Conservation (phyloP, 92 coral and sea anemone species). For the Epizoanthus rinbou region DNA sequence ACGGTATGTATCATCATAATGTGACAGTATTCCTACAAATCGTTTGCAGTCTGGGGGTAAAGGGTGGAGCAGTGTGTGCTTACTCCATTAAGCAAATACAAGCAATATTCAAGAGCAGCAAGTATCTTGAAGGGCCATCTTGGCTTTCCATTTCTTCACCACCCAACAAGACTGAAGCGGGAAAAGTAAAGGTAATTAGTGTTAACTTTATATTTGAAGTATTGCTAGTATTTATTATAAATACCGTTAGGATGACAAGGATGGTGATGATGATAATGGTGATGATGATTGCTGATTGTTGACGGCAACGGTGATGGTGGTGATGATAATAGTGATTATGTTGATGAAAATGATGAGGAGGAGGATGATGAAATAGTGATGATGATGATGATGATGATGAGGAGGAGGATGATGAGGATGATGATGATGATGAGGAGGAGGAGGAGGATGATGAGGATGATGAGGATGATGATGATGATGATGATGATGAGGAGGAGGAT, state of each 20-base stretch:
- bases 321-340: too few species aligned
- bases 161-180: not conserved
- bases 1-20: too few species aligned
- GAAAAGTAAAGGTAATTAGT: slow-evolving; percentile 15
- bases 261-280: not conserved
- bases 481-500: too few species aligned
- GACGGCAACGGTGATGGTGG: too few species aligned
- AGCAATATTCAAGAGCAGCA: slow-evolving; percentile 10
- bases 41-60: slow-evolving; percentile 4
- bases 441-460: too few species aligned
- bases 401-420: too few species aligned
- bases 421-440: too few species aligned
- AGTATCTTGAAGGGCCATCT: not conserved
- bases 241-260: not conserved
- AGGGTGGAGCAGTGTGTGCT: slow-evolving; percentile 20
- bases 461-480: too few species aligned
- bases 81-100: slow-evolving; percentile 20
- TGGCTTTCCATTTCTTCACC: slow-evolving; percentile 10
- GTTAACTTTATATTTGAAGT: not conserved
- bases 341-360: too few species aligned
- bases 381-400: too few species aligned
- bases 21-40: too few species aligned
- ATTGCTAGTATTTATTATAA: not conserved
- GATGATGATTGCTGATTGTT: not conserved
- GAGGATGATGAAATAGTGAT: too few species aligned